These are phyloP conservation scores for Tolmerus cingulatus DNA, from an alignment of 2,888 invertebrate genomes.

Conservation along the genomic window DNA sequence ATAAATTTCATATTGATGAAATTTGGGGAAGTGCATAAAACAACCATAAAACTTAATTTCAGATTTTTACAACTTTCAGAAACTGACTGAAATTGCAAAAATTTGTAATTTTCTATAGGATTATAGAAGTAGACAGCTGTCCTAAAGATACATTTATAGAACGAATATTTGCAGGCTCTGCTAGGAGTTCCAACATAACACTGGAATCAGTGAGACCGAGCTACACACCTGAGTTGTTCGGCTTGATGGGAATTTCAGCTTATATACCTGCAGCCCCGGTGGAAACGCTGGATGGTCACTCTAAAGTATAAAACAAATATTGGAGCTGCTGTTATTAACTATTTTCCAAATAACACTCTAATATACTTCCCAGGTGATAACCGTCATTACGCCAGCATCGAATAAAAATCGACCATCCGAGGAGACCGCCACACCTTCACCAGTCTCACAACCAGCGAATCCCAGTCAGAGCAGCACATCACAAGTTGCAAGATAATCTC, in stretches of 20 bases:
- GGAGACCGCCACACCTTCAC: not conserved
- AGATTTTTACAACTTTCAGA: too few species aligned
- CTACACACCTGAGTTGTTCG: constrained; percentile 63
- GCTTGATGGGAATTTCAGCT: constrained; percentile 65
- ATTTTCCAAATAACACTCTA: not conserved
- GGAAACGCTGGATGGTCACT: constrained; percentile 70
- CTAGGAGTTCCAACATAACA: constrained; percentile 21
- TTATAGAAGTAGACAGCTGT: too few species aligned
- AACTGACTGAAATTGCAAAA: too few species aligned
- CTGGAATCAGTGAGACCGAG: constrained; percentile 45
- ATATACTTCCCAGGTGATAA: constrained; percentile 41
- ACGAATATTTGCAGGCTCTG: not conserved
- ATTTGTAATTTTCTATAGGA: too few species aligned
- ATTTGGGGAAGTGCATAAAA: too few species aligned
- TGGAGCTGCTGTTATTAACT: not conserved
- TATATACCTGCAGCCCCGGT: constrained; percentile 67
- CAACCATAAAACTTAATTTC: too few species aligned
- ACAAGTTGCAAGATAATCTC: not conserved
- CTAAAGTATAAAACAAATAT: constrained; percentile 65
- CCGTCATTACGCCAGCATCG: constrained; percentile 44
- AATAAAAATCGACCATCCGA: constrained; percentile 24
- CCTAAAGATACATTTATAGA: not conserved
- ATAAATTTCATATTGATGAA: too few species aligned
- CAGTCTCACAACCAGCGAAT: not conserved
- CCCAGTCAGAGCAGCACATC: not conserved